Evolutionary conservation across 2,888 invertebrate species (phyloP), one percentile per base, ranked within the genome.

Genomic region (Stratiomys singularior): DNA sequence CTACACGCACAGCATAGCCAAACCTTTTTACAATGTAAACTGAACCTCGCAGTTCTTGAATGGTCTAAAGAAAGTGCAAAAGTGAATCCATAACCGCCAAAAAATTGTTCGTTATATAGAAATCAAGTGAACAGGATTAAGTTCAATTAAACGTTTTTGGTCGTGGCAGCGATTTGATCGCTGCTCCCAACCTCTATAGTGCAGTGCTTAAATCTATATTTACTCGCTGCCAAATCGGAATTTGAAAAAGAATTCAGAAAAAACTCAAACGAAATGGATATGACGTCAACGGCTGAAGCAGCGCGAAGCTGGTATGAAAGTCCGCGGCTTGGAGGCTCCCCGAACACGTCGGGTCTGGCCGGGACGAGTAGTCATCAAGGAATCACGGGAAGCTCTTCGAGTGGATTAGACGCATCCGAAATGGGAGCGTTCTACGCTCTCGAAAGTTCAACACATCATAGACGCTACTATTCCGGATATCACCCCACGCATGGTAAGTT

Each of bases 281-380:
- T 87, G 87, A 87, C 88, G 82, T 87, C 87, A 83, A 86, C 88
- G 83, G 87, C 87, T 83, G 87, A 87, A 85, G 86, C 87, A 83
- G 87, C 87, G 80, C 87, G 87, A 83, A 87, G 86, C 84, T 87
- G 87, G 87, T 87, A 87, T 81, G 87, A 87, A 80, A 87, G 84
- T 84, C 88, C 88, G 83, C 85, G 87, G 80, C 82, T 87, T 79
- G 86, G 86, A 64, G 86, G 87, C 78, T 87, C 88, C 46, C 87
- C 87, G 76, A 87, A 86, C 79, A 83, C 84, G 71, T 85, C 85
- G 76, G 87, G 86, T 44, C 81, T 86, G 71, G 84, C 85, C 72
- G 83, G 84, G 76, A 84, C 84, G 79, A 82, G 82, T 47, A 83
- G 84, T 5, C 82, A 83, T 63, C 82, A 83, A 67, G 81, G 83